A percentile compares a stretch with the other conserved stretches of the same genome.
phyloP scores from a whole-genome alignment of 1,140 invertebrate genomes.

The Trichonephila clavata region DNA sequence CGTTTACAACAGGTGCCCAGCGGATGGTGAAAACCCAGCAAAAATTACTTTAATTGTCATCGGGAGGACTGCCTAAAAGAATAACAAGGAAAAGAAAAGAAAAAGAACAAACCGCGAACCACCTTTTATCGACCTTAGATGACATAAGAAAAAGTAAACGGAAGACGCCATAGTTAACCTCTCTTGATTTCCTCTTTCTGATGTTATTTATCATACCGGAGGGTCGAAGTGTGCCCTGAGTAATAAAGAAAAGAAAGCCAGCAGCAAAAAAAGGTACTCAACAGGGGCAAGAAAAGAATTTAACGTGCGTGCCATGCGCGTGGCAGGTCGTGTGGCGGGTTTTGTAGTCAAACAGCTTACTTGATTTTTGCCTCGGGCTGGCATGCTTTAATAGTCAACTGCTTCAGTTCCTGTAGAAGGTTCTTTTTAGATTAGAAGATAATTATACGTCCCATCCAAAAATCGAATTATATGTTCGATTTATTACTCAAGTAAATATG shows the following conservation, averaged over 20 bases:
- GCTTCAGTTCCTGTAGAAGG: neutral
- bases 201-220: neutral
- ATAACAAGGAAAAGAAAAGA: neutral
- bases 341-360: neutral
- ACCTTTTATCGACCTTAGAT: neutral
- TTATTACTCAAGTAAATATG: neutral
- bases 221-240: neutral
- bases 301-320: constrained; percentile 15
- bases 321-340: constrained; percentile 30
- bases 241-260: neutral
- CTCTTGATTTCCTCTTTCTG: neutral
- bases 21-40: constrained; percentile 27
- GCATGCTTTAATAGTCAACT: constrained; percentile 6
- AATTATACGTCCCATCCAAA: neutral
- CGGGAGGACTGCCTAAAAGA: neutral
- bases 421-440: neutral
- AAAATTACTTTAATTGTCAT: constrained; percentile 36
- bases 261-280: neutral
- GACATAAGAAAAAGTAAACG: constrained; percentile 16
- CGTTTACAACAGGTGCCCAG: constrained; percentile 45
- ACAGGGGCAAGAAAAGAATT: constrained; percentile 9
- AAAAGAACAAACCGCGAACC: neutral
- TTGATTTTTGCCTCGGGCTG: neutral
- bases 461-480: neutral
- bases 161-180: constrained; percentile 14